A percentile compares a stretch with the other conserved stretches of the same genome.
These are phyloP conservation scores for Charaxes varanes DNA, from an alignment of 1,140 invertebrate species.

Conservation along the genomic window DNA sequence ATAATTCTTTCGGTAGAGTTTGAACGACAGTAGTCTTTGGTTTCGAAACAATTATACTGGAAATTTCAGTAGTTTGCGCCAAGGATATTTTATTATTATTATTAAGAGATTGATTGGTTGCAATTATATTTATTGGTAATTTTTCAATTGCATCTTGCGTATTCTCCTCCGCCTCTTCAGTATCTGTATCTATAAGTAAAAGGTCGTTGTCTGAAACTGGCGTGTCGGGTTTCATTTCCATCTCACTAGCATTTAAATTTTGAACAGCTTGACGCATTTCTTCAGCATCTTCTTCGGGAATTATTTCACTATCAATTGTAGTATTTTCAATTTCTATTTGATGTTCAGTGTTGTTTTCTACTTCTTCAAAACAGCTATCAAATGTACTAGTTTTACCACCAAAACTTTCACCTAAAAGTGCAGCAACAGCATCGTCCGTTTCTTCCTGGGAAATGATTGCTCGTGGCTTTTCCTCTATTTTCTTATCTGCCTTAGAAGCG, in stretches of 20 bases:
- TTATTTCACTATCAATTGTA: slow-evolving; percentile 69
- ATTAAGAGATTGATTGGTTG: slow-evolving; percentile 46
- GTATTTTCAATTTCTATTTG: slow-evolving; percentile 56
- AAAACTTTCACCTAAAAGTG: slow-evolving; percentile 88
- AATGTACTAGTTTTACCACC: slow-evolving; percentile 74
- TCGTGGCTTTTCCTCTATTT: slow-evolving; percentile 84
- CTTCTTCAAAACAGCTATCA: slow-evolving; percentile 70
- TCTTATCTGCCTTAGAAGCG: slow-evolving; percentile 66
- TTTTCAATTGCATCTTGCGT: slow-evolving; percentile 56
- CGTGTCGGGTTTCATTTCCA: slow-evolving; percentile 87
- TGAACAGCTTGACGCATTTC: slow-evolving; percentile 86
- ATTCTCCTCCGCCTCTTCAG: slow-evolving; percentile 78
- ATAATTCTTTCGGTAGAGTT: slow-evolving; percentile 29
- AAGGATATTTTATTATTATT: slow-evolving; percentile 28
- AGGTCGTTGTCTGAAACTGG: slow-evolving; percentile 88
- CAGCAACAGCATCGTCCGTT: slow-evolving; percentile 93
- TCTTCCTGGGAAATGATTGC: slow-evolving; percentile 93
- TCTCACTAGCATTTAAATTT: slow-evolving; percentile 82
- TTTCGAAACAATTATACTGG: slow-evolving; percentile 36
- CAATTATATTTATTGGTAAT: slow-evolving; percentile 54
- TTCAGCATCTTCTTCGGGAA: slow-evolving; percentile 81
- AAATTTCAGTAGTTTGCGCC: slow-evolving; percentile 26
- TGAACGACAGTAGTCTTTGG: slow-evolving; percentile 43
- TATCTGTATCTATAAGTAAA: slow-evolving; percentile 90
- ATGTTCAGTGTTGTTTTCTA: slow-evolving; percentile 48